Conservation (phyloP, 2,113 vertebrate genomes). For the Cebidichthys violaceus region DNA sequence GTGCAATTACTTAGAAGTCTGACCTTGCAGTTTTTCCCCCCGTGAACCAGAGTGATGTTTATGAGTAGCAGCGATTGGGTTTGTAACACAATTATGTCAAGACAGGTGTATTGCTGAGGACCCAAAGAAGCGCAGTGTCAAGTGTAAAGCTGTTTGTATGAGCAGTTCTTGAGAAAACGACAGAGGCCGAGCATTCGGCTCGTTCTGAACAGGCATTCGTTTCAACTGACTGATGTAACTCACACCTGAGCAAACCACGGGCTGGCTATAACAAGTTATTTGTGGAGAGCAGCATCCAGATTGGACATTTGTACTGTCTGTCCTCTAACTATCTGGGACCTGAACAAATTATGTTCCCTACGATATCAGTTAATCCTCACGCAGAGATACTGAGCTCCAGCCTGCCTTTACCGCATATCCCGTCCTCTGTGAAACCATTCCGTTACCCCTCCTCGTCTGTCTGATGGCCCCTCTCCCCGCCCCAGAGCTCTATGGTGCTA, state of each 20-base stretch:
- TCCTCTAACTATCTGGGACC: conserved; percentile 41
- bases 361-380: conserved; percentile 67
- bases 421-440: conserved; percentile 36
- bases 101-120: background rate
- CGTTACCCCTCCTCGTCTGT: conserved; percentile 31
- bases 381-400: conserved; percentile 53
- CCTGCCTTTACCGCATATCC: conserved; percentile 37
- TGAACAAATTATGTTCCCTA: conserved; percentile 30
- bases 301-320: conserved; percentile 6
- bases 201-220: background rate
- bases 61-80: background rate
- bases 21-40: background rate
- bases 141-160: background rate
- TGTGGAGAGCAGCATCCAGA: conserved; percentile 37
- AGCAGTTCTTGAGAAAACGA: background rate
- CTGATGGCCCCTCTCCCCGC: conserved; percentile 43
- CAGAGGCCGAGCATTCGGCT: background rate
- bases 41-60: background rate
- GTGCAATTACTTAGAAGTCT: background rate
- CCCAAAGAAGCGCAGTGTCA: background rate
- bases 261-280: conserved; percentile 24
- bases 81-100: background rate
- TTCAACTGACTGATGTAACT: background rate
- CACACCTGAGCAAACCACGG: background rate
- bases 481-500: conserved; percentile 51